These are phyloP conservation scores for Synanceia verrucosa DNA, from an alignment of 2,797 vertebrate genomes.

Conservation along the genomic window DNA sequence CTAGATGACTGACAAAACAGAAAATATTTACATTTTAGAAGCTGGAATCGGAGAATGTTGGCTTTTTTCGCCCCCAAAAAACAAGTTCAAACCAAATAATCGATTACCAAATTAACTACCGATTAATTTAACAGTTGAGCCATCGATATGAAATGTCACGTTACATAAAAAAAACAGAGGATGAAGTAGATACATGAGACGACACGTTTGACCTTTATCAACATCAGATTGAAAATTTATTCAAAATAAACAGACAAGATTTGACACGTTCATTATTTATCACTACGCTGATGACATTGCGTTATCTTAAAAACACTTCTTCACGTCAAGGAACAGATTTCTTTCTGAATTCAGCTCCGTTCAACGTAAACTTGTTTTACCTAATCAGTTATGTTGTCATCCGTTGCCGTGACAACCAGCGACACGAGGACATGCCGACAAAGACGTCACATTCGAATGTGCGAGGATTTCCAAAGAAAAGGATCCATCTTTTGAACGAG, in stretches of 20 bases:
- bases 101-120: no score
- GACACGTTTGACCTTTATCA: not conserved
- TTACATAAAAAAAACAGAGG: not conserved
- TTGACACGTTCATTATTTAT: not conserved
- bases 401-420: slow-evolving; percentile 43
- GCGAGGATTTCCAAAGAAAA: slow-evolving; percentile 9
- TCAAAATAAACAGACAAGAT: not conserved
- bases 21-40: no score
- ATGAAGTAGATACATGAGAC: not conserved
- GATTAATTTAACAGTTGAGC: slow-evolving; percentile 12
- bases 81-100: no score
- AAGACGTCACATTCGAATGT: slow-evolving; percentile 21
- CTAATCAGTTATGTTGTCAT: slow-evolving; percentile 39
- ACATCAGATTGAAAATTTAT: no score
- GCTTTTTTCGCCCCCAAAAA: no score
- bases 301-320: no score
- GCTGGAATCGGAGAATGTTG: no score
- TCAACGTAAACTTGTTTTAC: not conserved
- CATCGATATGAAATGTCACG: not conserved
- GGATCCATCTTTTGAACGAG: slow-evolving; percentile 24
- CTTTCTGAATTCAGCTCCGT: not conserved
- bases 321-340: not conserved
- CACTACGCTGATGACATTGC: not conserved
- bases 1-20: no score
- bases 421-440: slow-evolving; percentile 30